Base-by-base conservation (phyloP, 1,140 invertebrate species). In the Aphis craccivora region DNA sequence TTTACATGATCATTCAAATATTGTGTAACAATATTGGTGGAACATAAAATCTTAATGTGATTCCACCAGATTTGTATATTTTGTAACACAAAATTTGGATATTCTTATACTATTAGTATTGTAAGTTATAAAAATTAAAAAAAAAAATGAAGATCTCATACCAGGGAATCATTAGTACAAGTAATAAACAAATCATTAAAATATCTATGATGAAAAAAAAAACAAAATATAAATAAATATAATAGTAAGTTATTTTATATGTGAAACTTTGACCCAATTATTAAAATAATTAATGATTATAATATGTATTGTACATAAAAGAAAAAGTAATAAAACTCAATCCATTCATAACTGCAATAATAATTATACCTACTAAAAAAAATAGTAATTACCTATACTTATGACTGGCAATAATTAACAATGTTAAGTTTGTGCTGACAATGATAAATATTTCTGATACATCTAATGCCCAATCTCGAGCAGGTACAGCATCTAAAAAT, bases 381-480 rank as follows among this genome's bases (percentile, higher is more conserved):
- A 3, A 55, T 51, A 23, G 67, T 86, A 90, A 88, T 94, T 95
- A 97, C 96, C 98, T 97, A 95, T 98, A 97, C 95, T 97, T 98
- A 96, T 98, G 98, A 95, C 98, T 97, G 94, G 98, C 95, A 91
- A 98, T 96, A 94, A 98, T 96, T 94, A 98, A 94, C 95, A 97
- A 96, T 91, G 97, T 97, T 53, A 96, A 96, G 94, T 96, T 97
- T 60, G 97, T 97, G 91, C 97, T 96, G 94, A 98, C 95, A 96
- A 98, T 97, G 94, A 98, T 98, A 94, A 98, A 96, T 95, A 98
- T 96, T 96, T 98, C 98, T 30, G 97, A 98, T 35, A 98, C 97
- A 95, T 96, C 96, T 35, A 98, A 96, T n/a, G 97, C 97, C 97
- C 97, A 98, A 25, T 93, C 83, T 94, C 97, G 97, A 89, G 96